Percentiles rank a stretch among this genome's conserved stretches.
These are phyloP conservation scores for Neogale vison DNA, from an alignment of 2,113 vertebrate genomes.

Conservation along the genomic window DNA sequence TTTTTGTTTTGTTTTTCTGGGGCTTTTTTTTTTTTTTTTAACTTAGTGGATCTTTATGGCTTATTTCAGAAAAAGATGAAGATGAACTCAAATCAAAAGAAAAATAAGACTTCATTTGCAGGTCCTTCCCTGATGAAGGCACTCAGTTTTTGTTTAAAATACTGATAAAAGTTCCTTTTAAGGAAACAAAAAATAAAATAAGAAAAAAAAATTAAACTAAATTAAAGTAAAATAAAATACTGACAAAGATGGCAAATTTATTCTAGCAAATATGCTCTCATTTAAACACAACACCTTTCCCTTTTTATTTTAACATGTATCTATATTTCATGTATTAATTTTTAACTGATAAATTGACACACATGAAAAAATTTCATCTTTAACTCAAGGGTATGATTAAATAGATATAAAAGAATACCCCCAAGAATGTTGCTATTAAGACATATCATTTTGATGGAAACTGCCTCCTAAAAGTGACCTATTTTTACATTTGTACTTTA, in stretches of 20 bases:
- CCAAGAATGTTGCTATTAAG: neutral
- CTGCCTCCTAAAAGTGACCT: neutral
- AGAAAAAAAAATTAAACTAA: neutral
- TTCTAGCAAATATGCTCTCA: neutral
- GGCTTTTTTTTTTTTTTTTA: neutral
- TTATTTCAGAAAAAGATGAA: constrained; percentile 29
- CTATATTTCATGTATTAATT: neutral
- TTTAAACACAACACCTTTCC: neutral
- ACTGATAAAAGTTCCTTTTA: neutral
- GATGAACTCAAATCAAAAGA: neutral
- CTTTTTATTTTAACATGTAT: neutral
- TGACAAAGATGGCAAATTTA: neutral
- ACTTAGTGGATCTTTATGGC: neutral
- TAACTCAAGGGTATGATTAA: neutral
- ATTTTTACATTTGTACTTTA: neutral
- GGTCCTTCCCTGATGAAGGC: neutral
- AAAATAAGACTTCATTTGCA: neutral
- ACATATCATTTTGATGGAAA: constrained; percentile 49
- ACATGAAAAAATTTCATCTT: neutral
- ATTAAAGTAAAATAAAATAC: neutral
- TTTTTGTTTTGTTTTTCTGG: neutral
- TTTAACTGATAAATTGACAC: neutral
- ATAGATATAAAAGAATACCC: neutral
- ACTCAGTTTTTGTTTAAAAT: neutral
- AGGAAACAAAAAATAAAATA: neutral